Evolutionary conservation across 1,140 invertebrate species (phyloP).

Genomic region (Dufourea novaeangliae): DNA sequence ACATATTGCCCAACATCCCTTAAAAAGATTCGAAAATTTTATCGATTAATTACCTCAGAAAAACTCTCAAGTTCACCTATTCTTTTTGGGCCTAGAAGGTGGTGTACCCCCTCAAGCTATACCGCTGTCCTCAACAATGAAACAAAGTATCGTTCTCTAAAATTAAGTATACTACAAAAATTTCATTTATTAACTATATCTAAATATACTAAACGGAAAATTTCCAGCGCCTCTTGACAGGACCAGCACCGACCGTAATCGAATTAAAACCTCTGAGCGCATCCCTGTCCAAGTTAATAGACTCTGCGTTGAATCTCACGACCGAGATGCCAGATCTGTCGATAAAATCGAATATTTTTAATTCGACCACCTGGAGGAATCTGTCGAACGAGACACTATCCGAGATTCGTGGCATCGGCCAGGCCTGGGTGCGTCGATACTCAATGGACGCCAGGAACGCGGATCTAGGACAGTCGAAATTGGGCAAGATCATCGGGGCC

Average conservation of each 20-base stretch:
- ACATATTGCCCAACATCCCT: too few relatives aligned
- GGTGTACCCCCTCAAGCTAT: too few relatives aligned
- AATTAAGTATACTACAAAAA: too few relatives aligned
- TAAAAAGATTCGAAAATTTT: too few relatives aligned
- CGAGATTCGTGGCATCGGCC: constrained; percentile 57
- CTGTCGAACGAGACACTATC: constrained; percentile 68
- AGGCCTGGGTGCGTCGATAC: constrained; percentile 66
- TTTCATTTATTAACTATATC: too few relatives aligned
- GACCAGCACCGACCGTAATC: neutral
- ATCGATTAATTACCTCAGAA: too few relatives aligned
- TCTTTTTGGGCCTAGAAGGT: too few relatives aligned
- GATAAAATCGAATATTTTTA: constrained; percentile 70
- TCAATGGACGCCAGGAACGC: neutral
- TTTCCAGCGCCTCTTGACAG: constrained; percentile 47
- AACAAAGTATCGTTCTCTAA: too few relatives aligned
- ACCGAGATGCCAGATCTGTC: constrained; percentile 32
- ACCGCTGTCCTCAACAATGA: too few relatives aligned
- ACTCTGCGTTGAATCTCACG: constrained; percentile 52
- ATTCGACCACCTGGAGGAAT: constrained; percentile 69
- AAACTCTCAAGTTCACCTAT: too few relatives aligned
- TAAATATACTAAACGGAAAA: too few relatives aligned
- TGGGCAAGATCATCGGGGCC: neutral
- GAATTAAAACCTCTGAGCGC: constrained; percentile 52
- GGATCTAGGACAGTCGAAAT: neutral
- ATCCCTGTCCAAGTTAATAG: constrained; percentile 56